Evolutionary conservation across 1,140 invertebrate species (phyloP).

Genomic region (Dinoponera quadriceps): DNA sequence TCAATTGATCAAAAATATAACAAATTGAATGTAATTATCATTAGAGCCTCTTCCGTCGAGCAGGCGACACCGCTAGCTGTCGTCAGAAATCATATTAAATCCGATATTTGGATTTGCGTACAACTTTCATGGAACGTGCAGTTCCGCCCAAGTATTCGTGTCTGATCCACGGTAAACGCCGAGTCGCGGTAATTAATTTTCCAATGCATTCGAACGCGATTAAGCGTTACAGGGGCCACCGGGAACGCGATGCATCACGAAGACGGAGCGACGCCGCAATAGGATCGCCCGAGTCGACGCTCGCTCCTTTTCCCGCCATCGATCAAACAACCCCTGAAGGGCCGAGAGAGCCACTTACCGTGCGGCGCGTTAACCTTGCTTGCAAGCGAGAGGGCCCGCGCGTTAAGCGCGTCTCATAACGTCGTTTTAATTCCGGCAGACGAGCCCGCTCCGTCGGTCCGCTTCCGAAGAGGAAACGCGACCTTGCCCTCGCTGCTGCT

Average conservation of each 20-base stretch:
- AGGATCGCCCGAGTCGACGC: neutral
- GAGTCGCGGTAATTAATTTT: neutral
- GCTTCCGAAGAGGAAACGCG: constrained; percentile 49
- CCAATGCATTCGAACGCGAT: neutral
- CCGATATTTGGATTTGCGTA: too few species aligned
- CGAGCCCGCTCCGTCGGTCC: constrained; percentile 34
- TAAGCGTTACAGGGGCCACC: neutral
- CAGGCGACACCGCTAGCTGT: too few species aligned
- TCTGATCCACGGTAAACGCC: neutral
- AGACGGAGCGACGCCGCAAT: constrained; percentile 1
- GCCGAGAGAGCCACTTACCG: constrained; percentile 61
- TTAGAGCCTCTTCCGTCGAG: too few species aligned
- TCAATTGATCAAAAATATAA: too few species aligned
- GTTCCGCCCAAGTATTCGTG: neutral
- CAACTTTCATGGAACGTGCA: neutral
- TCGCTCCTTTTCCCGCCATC: constrained; percentile 29
- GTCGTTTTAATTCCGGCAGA: constrained; percentile 61
- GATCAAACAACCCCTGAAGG: constrained; percentile 48
- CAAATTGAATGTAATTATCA: too few species aligned
- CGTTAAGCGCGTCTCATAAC: constrained; percentile 71
- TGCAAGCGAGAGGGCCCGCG: constrained; percentile 46
- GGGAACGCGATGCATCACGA: constrained; percentile 15
- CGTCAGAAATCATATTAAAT: too few species aligned
- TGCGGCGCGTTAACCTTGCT: constrained; percentile 65
- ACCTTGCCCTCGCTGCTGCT: constrained; percentile 52